Base-by-base conservation (phyloP, 2,888 invertebrate species). In the Limnephilus marmoratus region DNA sequence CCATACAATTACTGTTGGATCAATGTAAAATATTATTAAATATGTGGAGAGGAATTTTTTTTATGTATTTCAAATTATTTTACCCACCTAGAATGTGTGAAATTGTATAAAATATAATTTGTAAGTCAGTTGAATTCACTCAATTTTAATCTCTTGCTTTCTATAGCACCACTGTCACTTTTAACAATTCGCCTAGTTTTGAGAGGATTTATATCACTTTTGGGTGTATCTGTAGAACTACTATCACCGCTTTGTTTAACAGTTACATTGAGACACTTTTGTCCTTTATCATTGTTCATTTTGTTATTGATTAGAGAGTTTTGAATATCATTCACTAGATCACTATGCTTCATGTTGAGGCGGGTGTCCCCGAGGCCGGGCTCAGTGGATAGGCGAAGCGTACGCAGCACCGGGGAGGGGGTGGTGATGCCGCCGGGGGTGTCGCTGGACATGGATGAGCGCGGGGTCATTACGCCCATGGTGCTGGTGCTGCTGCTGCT, bases 281-380 rank as follows among this genome's bases (percentile, higher is more conserved):
- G 95, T 94, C 96, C 96, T 95, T 96, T 96, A 95, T 96, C 96
- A 96, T 95, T 95, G 94, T 96, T 94, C 94, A 94, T 95, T 95
- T 96, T 96, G 95, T 95, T 96, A 95, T 96, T 96, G 95, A 96
- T 95, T 95, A 96, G 95, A 93, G 96, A 95, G 94, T 96, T 96
- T 95, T 96, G 96, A 95, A 96, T 95, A 95, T 96, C 96, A 95
- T 96, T 96, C 94, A 96, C 96, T 94, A 96, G 94, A 93, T 96
- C 96, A 95, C 95, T 95, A 93, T 95, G 96, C 94, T 96, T 96
- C 85, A 95, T 94, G 94, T 96, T 82, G 37, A 89, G 31, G 34
- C 96, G 95, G 94, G 95, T 96, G 94, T 96, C 96, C 82, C 95
- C 94, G 24, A 18, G 18, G 15, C 53, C 5, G 18, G 68, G 24